Conservation (phyloP, 2,113 vertebrate species). For the Carollia perspicillata region DNA sequence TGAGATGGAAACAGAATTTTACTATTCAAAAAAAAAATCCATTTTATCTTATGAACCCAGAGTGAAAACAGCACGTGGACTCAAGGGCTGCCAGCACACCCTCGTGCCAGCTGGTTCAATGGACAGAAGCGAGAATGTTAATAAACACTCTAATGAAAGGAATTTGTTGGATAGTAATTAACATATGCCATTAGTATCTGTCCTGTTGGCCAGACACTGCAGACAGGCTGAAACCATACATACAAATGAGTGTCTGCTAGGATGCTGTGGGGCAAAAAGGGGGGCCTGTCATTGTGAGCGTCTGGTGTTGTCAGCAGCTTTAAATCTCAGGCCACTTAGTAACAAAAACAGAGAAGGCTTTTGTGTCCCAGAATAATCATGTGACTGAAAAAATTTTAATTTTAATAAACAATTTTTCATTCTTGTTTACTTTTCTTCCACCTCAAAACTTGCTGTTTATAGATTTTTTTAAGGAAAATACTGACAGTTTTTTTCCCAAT, state of each 20-base stretch:
- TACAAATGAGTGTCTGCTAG: slow-evolving; percentile 88
- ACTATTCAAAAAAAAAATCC: not conserved
- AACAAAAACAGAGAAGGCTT: slow-evolving; percentile 84
- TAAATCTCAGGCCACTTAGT: slow-evolving; percentile 88
- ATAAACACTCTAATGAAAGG: slow-evolving; percentile 82
- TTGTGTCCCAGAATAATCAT: slow-evolving; percentile 84
- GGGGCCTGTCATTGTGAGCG: slow-evolving; percentile 86
- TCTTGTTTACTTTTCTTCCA: slow-evolving; percentile 51
- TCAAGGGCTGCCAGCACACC: slow-evolving; percentile 21
- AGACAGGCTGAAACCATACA: slow-evolving; percentile 87
- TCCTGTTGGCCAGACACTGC: slow-evolving; percentile 79
- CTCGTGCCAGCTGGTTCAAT: slow-evolving; percentile 72
- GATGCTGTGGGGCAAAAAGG: slow-evolving; percentile 79
- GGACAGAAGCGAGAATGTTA: slow-evolving; percentile 78
- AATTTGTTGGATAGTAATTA: slow-evolving; percentile 81
- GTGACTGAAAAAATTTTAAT: slow-evolving; percentile 69
- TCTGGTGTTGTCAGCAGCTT: slow-evolving; percentile 92
- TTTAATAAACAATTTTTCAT: slow-evolving; percentile 77
- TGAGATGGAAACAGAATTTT: slow-evolving; percentile 24
- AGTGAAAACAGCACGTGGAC: slow-evolving; percentile 39
- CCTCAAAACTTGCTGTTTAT: not conserved
- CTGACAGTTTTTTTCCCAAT: not conserved
- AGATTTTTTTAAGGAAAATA: not conserved
- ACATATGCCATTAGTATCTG: slow-evolving; percentile 84
- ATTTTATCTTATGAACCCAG: not conserved